Conservation (phyloP, 2,888 invertebrate genomes). For the Thereva nobilitata region DNA sequence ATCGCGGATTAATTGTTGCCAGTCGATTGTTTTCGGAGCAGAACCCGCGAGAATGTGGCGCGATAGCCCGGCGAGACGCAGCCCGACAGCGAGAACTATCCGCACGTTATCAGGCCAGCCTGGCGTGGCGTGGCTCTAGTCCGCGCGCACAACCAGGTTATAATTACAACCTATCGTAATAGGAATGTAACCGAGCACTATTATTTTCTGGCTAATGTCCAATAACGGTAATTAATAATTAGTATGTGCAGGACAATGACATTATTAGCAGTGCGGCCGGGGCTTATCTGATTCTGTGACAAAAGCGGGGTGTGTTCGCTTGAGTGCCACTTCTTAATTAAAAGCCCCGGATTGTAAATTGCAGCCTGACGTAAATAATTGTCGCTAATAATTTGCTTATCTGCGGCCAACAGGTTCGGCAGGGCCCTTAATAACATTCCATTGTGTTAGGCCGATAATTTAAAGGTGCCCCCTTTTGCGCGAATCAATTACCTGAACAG, state of each 20-base stretch:
- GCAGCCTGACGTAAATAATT: constrained; percentile 18
- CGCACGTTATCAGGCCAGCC: too few relatives aligned
- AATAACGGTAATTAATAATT: constrained; percentile 36
- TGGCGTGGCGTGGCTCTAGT: too few relatives aligned
- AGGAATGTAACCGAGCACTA: constrained; percentile 20
- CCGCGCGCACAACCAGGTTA: not conserved
- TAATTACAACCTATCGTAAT: constrained; percentile 26
- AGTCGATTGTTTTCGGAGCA: too few relatives aligned
- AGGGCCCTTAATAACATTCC: too few relatives aligned
- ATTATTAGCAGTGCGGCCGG: constrained; percentile 15
- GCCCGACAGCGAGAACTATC: too few relatives aligned
- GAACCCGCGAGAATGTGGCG: too few relatives aligned
- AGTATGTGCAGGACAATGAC: constrained; percentile 36
- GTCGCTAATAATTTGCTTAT: constrained; percentile 9
- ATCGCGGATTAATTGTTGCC: too few relatives aligned
- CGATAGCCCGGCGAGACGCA: too few relatives aligned
- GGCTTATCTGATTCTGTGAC: constrained; percentile 31
- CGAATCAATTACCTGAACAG: too few relatives aligned
- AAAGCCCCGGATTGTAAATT: constrained; percentile 32
- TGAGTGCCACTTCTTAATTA: constrained; percentile 30
- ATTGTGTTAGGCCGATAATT: too few relatives aligned
- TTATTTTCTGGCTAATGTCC: constrained; percentile 23
- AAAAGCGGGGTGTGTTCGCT: constrained; percentile 28
- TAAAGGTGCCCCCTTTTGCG: too few relatives aligned
- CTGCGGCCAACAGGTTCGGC: too few relatives aligned